Evolutionary conservation across 2,113 vertebrate genomes (phyloP).

Genomic region (Chitala chitala): DNA sequence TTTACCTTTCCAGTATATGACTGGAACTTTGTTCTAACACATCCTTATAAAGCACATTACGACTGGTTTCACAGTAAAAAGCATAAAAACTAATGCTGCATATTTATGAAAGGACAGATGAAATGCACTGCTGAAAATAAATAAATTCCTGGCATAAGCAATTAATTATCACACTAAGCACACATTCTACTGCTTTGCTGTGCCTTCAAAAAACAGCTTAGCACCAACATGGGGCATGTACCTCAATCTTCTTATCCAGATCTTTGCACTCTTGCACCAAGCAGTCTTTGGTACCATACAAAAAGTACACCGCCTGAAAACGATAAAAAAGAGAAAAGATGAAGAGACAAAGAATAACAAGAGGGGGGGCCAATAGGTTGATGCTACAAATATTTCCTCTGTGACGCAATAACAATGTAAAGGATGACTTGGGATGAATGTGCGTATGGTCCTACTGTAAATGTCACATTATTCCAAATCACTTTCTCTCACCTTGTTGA

Average conservation of each 20-base stretch:
- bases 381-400: too few species aligned
- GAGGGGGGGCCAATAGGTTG: not conserved
- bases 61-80: not conserved
- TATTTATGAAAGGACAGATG: too few species aligned
- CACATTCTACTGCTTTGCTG: too few species aligned
- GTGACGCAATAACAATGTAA: too few species aligned
- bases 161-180: too few species aligned
- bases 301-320: constrained; percentile 86
- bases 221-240: constrained; percentile 45
- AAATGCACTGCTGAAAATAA: too few species aligned
- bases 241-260: constrained; percentile 95
- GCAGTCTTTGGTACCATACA: constrained; percentile 98
- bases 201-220: not conserved
- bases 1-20: too few species aligned
- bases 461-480: not conserved
- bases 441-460: too few species aligned
- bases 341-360: not conserved
- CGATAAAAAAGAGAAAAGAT: not conserved
- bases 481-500: constrained; percentile 82
- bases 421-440: too few species aligned
- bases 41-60: too few species aligned
- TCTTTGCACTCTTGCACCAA: constrained; percentile 97
- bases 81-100: not conserved
- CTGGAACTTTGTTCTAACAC: too few species aligned
- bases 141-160: too few species aligned